These are phyloP conservation scores for Drosophila pachea DNA, from an alignment of 1,140 invertebrate species.

Conservation along the genomic window DNA sequence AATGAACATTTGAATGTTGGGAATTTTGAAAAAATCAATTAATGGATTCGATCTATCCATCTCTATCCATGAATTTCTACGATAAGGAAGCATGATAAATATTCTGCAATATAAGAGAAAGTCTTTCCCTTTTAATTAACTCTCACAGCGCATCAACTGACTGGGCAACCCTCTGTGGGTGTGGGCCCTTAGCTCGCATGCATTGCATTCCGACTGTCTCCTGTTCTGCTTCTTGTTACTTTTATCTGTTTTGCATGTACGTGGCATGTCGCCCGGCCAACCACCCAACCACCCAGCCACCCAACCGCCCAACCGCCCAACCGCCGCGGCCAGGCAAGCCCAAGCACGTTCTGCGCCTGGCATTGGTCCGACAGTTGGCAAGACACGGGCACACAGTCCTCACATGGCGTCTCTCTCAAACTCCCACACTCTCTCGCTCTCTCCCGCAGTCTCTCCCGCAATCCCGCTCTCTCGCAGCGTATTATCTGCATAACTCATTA, in stretches of 20 bases:
- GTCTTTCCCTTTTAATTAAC: too few relatives aligned
- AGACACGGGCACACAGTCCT: slow-evolving; percentile 31
- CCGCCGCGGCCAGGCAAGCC: too few relatives aligned
- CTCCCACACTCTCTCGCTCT: slow-evolving; percentile 1
- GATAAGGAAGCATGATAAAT: too few relatives aligned
- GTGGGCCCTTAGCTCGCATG: slow-evolving; percentile 8
- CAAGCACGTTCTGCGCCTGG: not conserved
- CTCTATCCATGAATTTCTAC: too few relatives aligned
- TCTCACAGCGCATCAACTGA: slow-evolving; percentile 1
- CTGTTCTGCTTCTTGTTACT: slow-evolving; percentile 69
- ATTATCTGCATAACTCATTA: slow-evolving; percentile 58
- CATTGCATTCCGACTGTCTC: slow-evolving; percentile 7
- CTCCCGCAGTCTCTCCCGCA: not conserved
- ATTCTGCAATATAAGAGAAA: too few relatives aligned
- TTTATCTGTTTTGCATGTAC: slow-evolving; percentile 74
- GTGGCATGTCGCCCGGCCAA: slow-evolving; percentile 21
- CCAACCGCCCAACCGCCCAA: not conserved
- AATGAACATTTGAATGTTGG: too few relatives aligned
- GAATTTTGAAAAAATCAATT: too few relatives aligned
- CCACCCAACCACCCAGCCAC: slow-evolving; percentile 1
- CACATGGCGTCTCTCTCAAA: not conserved
- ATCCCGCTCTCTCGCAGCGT: slow-evolving; percentile 5
- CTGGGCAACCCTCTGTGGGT: slow-evolving; percentile 10
- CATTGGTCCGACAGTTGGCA: slow-evolving; percentile 29
- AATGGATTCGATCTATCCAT: too few relatives aligned